phyloP scores from a whole-genome alignment of 2,888 invertebrate genomes.

The Phlogophora meticulosa region DNA sequence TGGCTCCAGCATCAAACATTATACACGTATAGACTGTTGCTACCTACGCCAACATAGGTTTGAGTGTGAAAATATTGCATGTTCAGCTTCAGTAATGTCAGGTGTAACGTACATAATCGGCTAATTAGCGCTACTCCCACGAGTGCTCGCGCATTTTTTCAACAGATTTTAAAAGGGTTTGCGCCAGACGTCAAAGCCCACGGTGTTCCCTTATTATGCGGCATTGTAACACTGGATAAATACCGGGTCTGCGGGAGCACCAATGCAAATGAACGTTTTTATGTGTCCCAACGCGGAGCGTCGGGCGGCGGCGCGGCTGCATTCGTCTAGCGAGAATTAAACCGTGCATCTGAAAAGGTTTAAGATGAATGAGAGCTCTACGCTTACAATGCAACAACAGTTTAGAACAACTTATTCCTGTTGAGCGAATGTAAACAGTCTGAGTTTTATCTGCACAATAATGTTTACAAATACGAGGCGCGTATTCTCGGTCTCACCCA shows the following conservation, averaged over 20 bases:
- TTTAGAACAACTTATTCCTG: constrained; percentile 87
- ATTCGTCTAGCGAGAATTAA: constrained; percentile 86
- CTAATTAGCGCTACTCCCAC: constrained; percentile 79
- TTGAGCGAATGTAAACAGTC: constrained; percentile 83
- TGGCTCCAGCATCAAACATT: constrained; percentile 53
- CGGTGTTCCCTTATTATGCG: constrained; percentile 84
- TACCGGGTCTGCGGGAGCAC: constrained; percentile 79
- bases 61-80: constrained; percentile 42
- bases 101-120: constrained; percentile 61
- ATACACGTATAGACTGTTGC: constrained; percentile 28
- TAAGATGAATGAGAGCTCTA: constrained; percentile 86
- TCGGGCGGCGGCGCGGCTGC: constrained; percentile 70
- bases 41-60: constrained; percentile 20
- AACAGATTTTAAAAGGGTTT: constrained; percentile 81
- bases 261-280: constrained; percentile 89
- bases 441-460: constrained; percentile 80
- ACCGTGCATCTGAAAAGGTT: constrained; percentile 87
- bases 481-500: constrained; percentile 57
- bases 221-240: constrained; percentile 85
- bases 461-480: constrained; percentile 67
- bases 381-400: constrained; percentile 86
- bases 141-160: constrained; percentile 76
- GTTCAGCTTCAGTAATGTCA: constrained; percentile 40
- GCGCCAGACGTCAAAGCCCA: constrained; percentile 78
- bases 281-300: constrained; percentile 75